Conservation (phyloP, 1,140 invertebrate genomes). For the Idris sp. region DNA sequence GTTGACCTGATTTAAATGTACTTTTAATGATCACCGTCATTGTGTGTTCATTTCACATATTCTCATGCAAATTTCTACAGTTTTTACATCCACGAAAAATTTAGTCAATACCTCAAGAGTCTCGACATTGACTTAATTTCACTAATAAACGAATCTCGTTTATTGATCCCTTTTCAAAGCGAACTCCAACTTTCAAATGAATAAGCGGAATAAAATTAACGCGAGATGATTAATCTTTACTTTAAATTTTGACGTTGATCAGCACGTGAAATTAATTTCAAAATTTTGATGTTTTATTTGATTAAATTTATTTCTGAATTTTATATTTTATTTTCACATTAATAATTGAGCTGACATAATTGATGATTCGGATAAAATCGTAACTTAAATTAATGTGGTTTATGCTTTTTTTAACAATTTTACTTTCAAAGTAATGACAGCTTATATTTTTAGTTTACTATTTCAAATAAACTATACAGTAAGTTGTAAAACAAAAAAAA, state of each 20-base stretch:
- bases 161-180: conserved; percentile 3
- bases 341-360: too few relatives aligned
- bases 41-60: conserved; percentile 16
- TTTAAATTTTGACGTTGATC: background rate
- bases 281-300: too few relatives aligned
- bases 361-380: too few relatives aligned
- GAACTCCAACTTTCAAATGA: background rate
- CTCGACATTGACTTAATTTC: conserved; percentile 15
- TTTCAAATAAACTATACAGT: too few relatives aligned
- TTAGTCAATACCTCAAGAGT: conserved; percentile 15
- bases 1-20: conserved; percentile 39
- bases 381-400: too few relatives aligned
- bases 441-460: too few relatives aligned
- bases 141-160: background rate
- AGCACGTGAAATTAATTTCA: too few relatives aligned
- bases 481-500: too few relatives aligned
- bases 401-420: too few relatives aligned
- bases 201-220: background rate
- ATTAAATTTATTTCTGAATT: too few relatives aligned
- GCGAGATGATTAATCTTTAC: background rate
- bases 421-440: too few relatives aligned
- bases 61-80: conserved; percentile 14
- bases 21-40: conserved; percentile 33
- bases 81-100: conserved; percentile 18
- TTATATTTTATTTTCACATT: too few relatives aligned